A percentile compares a stretch with the other conserved stretches of the same genome.
These are phyloP conservation scores for Holacanthus passer DNA, from an alignment of 2,113 vertebrate genomes.

Conservation along the genomic window DNA sequence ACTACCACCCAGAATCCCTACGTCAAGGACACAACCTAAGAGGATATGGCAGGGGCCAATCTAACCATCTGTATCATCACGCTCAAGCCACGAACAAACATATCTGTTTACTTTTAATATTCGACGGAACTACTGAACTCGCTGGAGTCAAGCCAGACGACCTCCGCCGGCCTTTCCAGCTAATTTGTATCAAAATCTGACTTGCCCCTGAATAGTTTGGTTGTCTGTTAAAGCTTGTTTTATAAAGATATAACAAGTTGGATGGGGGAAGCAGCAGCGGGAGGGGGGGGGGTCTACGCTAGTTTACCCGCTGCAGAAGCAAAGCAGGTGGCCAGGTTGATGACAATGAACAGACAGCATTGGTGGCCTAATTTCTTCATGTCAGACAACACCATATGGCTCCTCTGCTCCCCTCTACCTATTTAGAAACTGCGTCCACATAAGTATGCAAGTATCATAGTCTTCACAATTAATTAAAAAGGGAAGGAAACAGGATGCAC, in stretches of 20 bases:
- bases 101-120: constrained; percentile 65
- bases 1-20: constrained; percentile 49
- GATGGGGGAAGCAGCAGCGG: constrained; percentile 18
- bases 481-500: constrained; percentile 55
- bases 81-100: constrained; percentile 52
- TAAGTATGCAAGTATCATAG: constrained; percentile 81
- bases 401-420: constrained; percentile 78
- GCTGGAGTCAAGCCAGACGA: constrained; percentile 57
- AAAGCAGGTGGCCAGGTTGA: constrained; percentile 83
- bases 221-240: constrained; percentile 41
- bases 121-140: constrained; percentile 41
- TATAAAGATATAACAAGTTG: constrained; percentile 69
- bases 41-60: constrained; percentile 67
- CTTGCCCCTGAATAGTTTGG: constrained; percentile 31
- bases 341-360: constrained; percentile 86
- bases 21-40: constrained; percentile 76
- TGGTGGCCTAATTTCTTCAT: constrained; percentile 87
- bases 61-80: constrained; percentile 67
- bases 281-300: constrained; percentile 42
- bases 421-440: constrained; percentile 80
- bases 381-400: constrained; percentile 88
- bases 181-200: constrained; percentile 53
- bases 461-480: constrained; percentile 86
- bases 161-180: constrained; percentile 42
- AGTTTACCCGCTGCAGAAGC: constrained; percentile 67